These are phyloP conservation scores for Daktulosphaira vitifoliae DNA, from an alignment of 1,140 invertebrate genomes.

Conservation along the genomic window DNA sequence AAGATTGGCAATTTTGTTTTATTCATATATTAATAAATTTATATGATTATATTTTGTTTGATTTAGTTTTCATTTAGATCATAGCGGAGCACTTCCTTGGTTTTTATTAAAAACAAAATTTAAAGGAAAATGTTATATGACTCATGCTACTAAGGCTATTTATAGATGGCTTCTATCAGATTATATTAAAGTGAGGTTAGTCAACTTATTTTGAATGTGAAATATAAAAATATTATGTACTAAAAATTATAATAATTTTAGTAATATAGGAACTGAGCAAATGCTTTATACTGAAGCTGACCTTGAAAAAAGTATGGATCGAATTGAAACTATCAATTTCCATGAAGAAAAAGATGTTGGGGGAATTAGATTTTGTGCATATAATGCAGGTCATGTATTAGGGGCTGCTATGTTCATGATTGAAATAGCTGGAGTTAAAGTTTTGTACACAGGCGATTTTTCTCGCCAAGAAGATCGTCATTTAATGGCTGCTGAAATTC, in stretches of 20 bases:
- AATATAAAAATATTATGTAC: neutral
- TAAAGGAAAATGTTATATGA: slow-evolving; percentile 98
- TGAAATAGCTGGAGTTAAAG: slow-evolving; percentile 95
- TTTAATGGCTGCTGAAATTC: slow-evolving; percentile 98
- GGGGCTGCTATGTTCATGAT: slow-evolving; percentile 99
- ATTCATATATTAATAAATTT: neutral
- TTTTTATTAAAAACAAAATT: slow-evolving; percentile 96
- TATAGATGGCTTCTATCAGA: slow-evolving; percentile 97
- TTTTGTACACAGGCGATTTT: slow-evolving; percentile 96
- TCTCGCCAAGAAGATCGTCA: slow-evolving; percentile 97
- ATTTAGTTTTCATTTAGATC: slow-evolving; percentile 90
- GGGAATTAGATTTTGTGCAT: slow-evolving; percentile 96
- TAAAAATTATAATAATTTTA: slow-evolving; percentile 43
- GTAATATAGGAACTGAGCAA: slow-evolving; percentile 93
- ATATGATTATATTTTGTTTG: slow-evolving; percentile 9
- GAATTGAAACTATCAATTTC: slow-evolving; percentile 97
- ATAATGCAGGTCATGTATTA: slow-evolving; percentile 96
- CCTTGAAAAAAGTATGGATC: slow-evolving; percentile 94
- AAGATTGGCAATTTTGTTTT: too few species aligned
- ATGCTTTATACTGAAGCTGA: slow-evolving; percentile 98
- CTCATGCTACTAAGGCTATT: slow-evolving; percentile 99
- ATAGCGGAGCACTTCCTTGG: slow-evolving; percentile 96
- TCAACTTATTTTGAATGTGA: slow-evolving; percentile 8
- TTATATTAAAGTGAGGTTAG: slow-evolving; percentile 93
- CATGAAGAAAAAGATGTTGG: slow-evolving; percentile 97